These are phyloP conservation scores for Hyperoplus lanceolatus DNA, from an alignment of 2,797 vertebrate species.

Conservation along the genomic window DNA sequence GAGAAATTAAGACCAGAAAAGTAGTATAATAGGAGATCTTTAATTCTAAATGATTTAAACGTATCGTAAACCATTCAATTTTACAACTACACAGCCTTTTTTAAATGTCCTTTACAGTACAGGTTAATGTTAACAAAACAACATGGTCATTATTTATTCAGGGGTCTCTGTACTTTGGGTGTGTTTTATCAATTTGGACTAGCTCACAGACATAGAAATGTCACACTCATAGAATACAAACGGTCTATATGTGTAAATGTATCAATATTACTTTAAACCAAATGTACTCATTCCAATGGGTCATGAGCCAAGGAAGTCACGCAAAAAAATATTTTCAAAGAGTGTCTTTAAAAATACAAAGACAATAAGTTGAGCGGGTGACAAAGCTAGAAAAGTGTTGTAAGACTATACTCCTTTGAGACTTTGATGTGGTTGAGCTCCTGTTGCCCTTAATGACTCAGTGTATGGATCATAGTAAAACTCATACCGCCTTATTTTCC, in stretches of 20 bases:
- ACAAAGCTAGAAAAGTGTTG: constrained; percentile 19
- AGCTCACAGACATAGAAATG: too few relatives aligned
- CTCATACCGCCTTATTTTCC: constrained; percentile 10
- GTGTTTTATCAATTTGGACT: background rate
- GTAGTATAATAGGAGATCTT: too few relatives aligned
- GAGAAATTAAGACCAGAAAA: too few relatives aligned
- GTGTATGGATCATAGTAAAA: constrained; percentile 29
- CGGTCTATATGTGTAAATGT: background rate
- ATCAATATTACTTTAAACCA: background rate
- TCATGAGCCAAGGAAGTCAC: background rate
- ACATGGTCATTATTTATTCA: background rate
- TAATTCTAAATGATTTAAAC: too few relatives aligned
- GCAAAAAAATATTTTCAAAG: background rate
- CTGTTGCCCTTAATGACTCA: constrained; percentile 37
- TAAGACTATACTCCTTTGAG: constrained; percentile 7
- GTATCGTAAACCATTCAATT: too few relatives aligned
- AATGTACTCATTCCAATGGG: background rate
- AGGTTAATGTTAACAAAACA: background rate
- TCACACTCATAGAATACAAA: too few relatives aligned
- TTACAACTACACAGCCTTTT: background rate
- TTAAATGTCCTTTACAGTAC: background rate
- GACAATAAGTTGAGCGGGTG: background rate
- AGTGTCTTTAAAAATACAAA: constrained; percentile 2
- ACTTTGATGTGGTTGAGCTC: constrained; percentile 46
- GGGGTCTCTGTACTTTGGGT: background rate